Evolutionary conservation across 2,113 vertebrate genomes (phyloP).

Genomic region (Callithrix jacchus): DNA sequence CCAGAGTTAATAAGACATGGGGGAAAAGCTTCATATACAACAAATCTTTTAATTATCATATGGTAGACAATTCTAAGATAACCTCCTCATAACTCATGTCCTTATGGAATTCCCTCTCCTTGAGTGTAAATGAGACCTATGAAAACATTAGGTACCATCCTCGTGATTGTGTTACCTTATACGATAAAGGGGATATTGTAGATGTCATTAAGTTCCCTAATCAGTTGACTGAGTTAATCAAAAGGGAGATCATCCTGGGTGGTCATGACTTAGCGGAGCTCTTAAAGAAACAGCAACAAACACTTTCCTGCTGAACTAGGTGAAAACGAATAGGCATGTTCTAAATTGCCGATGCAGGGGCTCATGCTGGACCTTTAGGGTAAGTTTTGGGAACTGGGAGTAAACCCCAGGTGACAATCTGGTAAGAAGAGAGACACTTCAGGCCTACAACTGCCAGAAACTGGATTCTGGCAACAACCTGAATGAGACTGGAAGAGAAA

Average conservation of each 20-base stretch:
- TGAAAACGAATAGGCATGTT: neutral
- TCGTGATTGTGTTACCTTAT: no score
- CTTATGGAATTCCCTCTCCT: neutral
- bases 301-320: neutral
- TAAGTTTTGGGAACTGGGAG: neutral
- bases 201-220: neutral
- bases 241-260: neutral
- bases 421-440: neutral
- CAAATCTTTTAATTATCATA: neutral
- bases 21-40: neutral
- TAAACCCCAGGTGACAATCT: neutral
- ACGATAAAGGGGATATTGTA: neutral
- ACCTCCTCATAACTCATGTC: fast-evolving
- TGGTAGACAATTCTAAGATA: neutral
- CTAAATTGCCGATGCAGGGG: fast-evolving
- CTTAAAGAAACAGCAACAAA: neutral
- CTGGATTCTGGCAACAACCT: neutral
- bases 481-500: neutral
- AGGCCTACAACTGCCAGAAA: neutral
- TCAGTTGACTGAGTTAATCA: neutral
- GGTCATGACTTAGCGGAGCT: neutral
- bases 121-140: neutral
- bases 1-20: neutral
- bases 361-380: fast-evolving
- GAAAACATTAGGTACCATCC: fast-evolving